Base-by-base conservation (phyloP, 2,113 vertebrate species). In the Cyprinodon brontotheroides region DNA sequence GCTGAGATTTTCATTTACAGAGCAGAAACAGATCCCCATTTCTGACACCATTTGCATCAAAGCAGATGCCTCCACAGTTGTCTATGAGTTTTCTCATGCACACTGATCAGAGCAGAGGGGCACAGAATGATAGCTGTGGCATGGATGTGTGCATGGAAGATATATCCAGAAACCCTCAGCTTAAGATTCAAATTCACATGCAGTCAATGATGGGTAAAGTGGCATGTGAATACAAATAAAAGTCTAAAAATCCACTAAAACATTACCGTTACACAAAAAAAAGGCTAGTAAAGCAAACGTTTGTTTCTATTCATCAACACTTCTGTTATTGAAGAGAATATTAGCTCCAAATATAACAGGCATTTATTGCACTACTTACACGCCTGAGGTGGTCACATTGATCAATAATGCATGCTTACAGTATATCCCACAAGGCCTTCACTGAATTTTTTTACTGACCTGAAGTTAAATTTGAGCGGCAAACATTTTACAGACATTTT, bases 361-460 rank as follows among this genome's bases (percentile, higher is more conserved):
- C 73, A 85, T 72, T 78, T 75, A 83, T 59, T 76, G 64, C 65
- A 74, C 29, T 22, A 39, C 43, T 86, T 53, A 75, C 62, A 83
- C 64, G 68, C 74, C 64, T 0, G 22, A 68, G 68, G 67, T 75
- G 15, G 80, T 76, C 62, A 36, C 70, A 62, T 69, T 78, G 37
- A 87, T 91, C 81, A 89, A 89, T 85, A 86, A 83, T 74, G 61
- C 59, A 82, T 70, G 70, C 61, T 70, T 70, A 65, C 22, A 70
- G 37, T 59, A 38, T 72, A 78, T 20, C 68, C 68, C 57, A 17
- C 47, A 57, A 74, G 38, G 63, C 64, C 39, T 65, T 64, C 36
- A 29, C 57, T 53, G 39, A 70, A 77, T 74, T 36, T 50, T 29
- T 2, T 8, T 40, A 85, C 65, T 37, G 3, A 81, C 75, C 65